A percentile compares a stretch with the other conserved stretches of the same genome.
phyloP scores from a whole-genome alignment of 2,113 vertebrate genomes.

The Xiphias gladius region DNA sequence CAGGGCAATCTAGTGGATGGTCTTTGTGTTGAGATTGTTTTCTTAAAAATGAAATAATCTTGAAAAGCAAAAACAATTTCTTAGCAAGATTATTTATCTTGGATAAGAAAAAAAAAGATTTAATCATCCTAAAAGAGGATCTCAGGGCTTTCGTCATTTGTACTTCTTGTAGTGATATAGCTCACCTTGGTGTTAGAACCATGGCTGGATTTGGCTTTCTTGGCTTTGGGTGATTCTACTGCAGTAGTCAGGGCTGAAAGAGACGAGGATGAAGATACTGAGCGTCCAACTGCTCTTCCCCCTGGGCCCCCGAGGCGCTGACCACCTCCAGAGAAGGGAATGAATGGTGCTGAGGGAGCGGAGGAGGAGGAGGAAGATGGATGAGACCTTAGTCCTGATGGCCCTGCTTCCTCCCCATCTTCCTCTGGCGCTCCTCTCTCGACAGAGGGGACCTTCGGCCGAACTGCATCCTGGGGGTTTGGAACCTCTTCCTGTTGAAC shows the following conservation, averaged over 20 bases:
- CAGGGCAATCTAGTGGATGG: neutral
- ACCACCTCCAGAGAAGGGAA: constrained; percentile 84
- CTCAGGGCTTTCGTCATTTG: neutral
- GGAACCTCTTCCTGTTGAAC: constrained; percentile 39
- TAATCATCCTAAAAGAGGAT: neutral
- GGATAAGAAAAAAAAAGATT: neutral
- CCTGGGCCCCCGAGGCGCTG: constrained; percentile 79
- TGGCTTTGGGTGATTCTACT: constrained; percentile 93
- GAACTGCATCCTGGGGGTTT: constrained; percentile 46
- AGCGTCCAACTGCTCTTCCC: constrained; percentile 22
- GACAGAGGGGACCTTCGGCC: constrained; percentile 46
- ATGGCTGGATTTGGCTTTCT: constrained; percentile 91
- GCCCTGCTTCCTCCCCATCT: constrained; percentile 74
- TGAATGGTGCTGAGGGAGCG: constrained; percentile 62
- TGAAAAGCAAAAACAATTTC: neutral
- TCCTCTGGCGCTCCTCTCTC: constrained; percentile 24
- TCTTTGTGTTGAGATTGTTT: neutral
- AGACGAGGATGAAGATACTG: constrained; percentile 73
- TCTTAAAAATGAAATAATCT: neutral
- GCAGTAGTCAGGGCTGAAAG: constrained; percentile 51
- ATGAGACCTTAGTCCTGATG: constrained; percentile 62
- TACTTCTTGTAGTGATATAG: neutral
- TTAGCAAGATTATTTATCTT: neutral
- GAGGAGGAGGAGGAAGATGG: constrained; percentile 28
- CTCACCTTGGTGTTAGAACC: constrained; percentile 77